Conservation (phyloP, 2,797 vertebrate species). For the Otolemur crassicaudatus region DNA sequence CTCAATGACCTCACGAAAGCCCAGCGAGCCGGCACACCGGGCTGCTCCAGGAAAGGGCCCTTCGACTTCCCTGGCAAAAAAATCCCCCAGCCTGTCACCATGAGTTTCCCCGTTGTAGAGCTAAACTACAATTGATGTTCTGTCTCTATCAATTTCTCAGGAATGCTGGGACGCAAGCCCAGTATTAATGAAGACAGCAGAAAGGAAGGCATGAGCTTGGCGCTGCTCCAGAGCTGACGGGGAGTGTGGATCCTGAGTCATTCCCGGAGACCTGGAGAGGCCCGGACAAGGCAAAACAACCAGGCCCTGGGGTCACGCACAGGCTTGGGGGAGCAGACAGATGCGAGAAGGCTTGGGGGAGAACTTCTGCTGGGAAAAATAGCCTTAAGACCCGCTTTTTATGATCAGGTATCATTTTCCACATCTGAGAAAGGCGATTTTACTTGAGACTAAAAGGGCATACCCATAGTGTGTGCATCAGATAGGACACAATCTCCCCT, state of each 20-base stretch:
- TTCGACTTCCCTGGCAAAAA: slow-evolving; percentile 42
- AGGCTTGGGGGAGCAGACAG: slow-evolving; percentile 58
- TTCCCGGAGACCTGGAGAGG: slow-evolving; percentile 82
- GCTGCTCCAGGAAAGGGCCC: slow-evolving; percentile 76
- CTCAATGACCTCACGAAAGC: slow-evolving; percentile 83
- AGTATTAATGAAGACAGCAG: slow-evolving; percentile 85
- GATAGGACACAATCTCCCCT: no score
- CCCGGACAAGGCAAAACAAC: slow-evolving; percentile 81
- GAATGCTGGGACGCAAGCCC: slow-evolving; percentile 76
- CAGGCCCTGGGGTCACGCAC: slow-evolving; percentile 65
- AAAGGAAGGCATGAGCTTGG: slow-evolving; percentile 85
- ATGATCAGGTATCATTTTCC: slow-evolving; percentile 45
- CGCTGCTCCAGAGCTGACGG: slow-evolving; percentile 82
- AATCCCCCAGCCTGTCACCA: slow-evolving; percentile 77
- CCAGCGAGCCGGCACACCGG: slow-evolving; percentile 52
- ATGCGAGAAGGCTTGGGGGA: slow-evolving; percentile 80
- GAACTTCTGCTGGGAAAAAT: slow-evolving; percentile 67
- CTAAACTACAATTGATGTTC: slow-evolving; percentile 87
- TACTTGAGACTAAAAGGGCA: slow-evolving; percentile 9
- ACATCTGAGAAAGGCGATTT: slow-evolving; percentile 70
- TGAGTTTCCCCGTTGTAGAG: slow-evolving; percentile 83
- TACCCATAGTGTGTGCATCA: not conserved
- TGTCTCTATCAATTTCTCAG: slow-evolving; percentile 87
- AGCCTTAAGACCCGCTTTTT: not conserved
- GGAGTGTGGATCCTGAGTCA: slow-evolving; percentile 79